Percentiles rank a stretch among this genome's conserved stretches.
These are phyloP conservation scores for Aplocera efformata DNA, from an alignment of 2,888 invertebrate genomes.

Conservation along the genomic window DNA sequence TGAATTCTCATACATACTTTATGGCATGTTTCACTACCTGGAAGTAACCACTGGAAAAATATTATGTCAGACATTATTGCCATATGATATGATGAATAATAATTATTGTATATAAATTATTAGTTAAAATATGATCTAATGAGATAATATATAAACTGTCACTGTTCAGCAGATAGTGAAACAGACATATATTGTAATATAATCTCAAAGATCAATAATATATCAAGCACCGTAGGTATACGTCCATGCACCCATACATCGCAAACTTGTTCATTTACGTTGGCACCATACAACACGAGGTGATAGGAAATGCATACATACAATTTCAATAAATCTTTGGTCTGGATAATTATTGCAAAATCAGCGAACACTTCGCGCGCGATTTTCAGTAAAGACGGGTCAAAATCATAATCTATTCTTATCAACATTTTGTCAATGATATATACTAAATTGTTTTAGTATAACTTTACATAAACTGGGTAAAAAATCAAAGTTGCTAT, in stretches of 20 bases:
- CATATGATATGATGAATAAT: too few relatives aligned
- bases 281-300: constrained; percentile 60
- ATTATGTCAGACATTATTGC: too few relatives aligned
- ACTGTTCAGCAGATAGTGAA: constrained; percentile 17
- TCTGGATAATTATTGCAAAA: constrained; percentile 60
- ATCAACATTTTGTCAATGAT: constrained; percentile 16
- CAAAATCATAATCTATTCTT: constrained; percentile 28
- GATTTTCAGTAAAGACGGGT: constrained; percentile 26
- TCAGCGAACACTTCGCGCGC: constrained; percentile 34
- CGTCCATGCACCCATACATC: constrained; percentile 38
- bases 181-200: constrained; percentile 23
- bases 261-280: constrained; percentile 40
- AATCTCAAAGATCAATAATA: constrained; percentile 42
- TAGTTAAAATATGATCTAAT: too few relatives aligned
- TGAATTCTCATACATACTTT: constrained; percentile 18
- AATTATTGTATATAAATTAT: too few relatives aligned
- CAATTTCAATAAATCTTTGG: constrained; percentile 64
- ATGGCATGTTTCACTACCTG: constrained; percentile 16
- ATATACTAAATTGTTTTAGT: constrained; percentile 12
- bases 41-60: not conserved
- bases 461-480: constrained; percentile 22
- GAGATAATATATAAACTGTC: too few relatives aligned
- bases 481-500: constrained; percentile 32
- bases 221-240: constrained; percentile 37
- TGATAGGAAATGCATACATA: constrained; percentile 45